Percentiles rank a stretch among this genome's conserved stretches.
Conservation (phyloP, 1,140 invertebrate genomes). For the Cataglyphis hispanica region DNA sequence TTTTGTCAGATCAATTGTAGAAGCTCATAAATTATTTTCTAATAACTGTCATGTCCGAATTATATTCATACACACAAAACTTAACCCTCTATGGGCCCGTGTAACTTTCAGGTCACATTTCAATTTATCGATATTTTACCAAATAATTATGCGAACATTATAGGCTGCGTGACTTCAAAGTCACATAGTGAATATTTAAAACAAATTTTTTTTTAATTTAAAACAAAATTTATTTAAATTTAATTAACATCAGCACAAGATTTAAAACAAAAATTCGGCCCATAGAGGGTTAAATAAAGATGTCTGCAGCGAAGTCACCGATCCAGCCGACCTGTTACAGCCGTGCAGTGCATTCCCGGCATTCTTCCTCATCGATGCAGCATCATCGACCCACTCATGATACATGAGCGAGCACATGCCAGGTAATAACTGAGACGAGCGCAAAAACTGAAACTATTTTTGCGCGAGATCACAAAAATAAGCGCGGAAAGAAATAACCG, state of each 20-base stretch:
- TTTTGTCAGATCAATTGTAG: neutral
- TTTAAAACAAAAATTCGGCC: too few relatives aligned
- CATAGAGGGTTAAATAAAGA: too few relatives aligned
- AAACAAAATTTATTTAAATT: too few relatives aligned
- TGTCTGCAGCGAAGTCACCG: slow-evolving; percentile 36
- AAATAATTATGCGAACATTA: too few relatives aligned
- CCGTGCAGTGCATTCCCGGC: slow-evolving; percentile 34
- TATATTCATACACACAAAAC: slow-evolving; percentile 14
- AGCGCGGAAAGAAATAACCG: neutral
- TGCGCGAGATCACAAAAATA: neutral
- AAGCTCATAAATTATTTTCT: neutral
- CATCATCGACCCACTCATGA: slow-evolving; percentile 1
- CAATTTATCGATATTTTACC: too few relatives aligned
- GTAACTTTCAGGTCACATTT: too few relatives aligned
- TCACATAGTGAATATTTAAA: too few relatives aligned
- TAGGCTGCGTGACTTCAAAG: too few relatives aligned
- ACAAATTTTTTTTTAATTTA: too few relatives aligned
- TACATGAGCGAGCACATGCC: slow-evolving; percentile 18
- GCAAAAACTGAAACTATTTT: slow-evolving; percentile 33
- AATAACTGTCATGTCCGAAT: neutral
- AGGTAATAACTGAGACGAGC: slow-evolving; percentile 16
- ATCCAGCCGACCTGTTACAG: slow-evolving; percentile 40
- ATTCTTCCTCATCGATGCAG: slow-evolving; percentile 47
- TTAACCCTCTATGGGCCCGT: too few relatives aligned
- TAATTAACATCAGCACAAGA: too few relatives aligned